Evolutionary conservation across 2,797 vertebrate genomes (phyloP), one percentile per base, ranked within the genome.

Genomic region (Falco novaeseelandiae): DNA sequence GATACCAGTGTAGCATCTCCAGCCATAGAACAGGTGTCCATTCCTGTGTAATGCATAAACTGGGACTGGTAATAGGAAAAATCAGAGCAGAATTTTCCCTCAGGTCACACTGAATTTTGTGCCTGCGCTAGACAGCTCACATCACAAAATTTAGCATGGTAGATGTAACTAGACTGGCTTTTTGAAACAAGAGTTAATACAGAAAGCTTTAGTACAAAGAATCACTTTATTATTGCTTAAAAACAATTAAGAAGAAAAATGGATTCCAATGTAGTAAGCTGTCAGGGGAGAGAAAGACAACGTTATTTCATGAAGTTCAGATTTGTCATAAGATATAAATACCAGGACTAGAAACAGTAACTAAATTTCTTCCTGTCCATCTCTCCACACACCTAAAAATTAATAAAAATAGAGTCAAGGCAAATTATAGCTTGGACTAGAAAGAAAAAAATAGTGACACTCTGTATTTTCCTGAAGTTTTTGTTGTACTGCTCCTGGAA

Each of bases 1-100:
- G 40, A 6, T 71, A 58, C 1, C 34, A 90, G 32, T 0, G 0
- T 32, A 34, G 40, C 22, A 44, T 32, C 32, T 82, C 32, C 61
- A 14, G 12, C 72, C 46, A 57, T 10, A 57, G 57, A 77, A 17
- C 3, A 83, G 20, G 11, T 55, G 9, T 62, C 73, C 48, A 17
- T 62, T 52, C 6, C 25, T 61, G 27, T 79, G 27, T 58, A 65
- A 82, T 25, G 38, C 20, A 82, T 46, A 61, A 90, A 87, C 14
- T 40, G 34, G 25, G 48, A 40, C 3, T 19, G 9, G 22, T 34
- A 63, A 42, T 29, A 17, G 8, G 36, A 12, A 90, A 78, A 95
- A 69, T 20, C 22, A 76, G 15, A 63, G 44, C 12, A 83, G 19
- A 59, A 40, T 71, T 88, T 91, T 61, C 61, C n/a, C 36, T 29